Evolutionary conservation across 2,113 vertebrate species (phyloP), one percentile per base, ranked within the genome.

Genomic region (Nothocercus julius): DNA sequence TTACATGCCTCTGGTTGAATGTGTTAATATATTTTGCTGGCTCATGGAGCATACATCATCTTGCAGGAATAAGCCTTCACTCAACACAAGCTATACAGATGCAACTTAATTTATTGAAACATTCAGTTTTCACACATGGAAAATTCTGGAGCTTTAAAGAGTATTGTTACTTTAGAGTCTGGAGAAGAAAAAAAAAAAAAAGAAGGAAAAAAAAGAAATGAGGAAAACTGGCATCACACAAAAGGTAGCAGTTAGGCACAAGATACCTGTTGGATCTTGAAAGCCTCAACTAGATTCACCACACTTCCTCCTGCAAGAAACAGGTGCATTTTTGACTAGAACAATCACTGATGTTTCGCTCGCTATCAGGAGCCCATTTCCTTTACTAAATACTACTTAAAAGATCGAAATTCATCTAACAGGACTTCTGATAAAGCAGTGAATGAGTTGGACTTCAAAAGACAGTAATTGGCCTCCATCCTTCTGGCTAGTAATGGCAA

Each of bases 111-210:
- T 63, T 49, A 80, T 56, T 30, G 66, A 42, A 63, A 44, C 28
- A 74, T 42, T 36, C 56, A 6, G 44, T 92, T 56, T 81, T 79
- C 63, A 25, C 24, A 72, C 72, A 85, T 2, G 83, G 78, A 40
- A 92, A 85, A 61, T 54, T 54, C 30, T 45, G 58, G 69, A 81
- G 34, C 77, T 93, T 83, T 85, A 78, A 93, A 95, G 40, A 86
- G 59, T 72, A 92, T 7, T 24, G 36, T 2, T 66, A 45, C 14
- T 91, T 84, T 44, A 58, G 38, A 79, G 13, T 13, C 56, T 49
- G 49, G 79, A 53, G 38, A 75, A 83, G 38, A 45, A 85, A 70
- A 21, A 3, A 90, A 67, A 28, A 11, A 83, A 79, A 17, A 75
- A 68, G n/a, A n/a, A 83, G 38, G 78, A 53, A 34, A 74, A 83